phyloP scores from a whole-genome alignment of 2,113 vertebrate genomes.

The Tonatia bakeri region DNA sequence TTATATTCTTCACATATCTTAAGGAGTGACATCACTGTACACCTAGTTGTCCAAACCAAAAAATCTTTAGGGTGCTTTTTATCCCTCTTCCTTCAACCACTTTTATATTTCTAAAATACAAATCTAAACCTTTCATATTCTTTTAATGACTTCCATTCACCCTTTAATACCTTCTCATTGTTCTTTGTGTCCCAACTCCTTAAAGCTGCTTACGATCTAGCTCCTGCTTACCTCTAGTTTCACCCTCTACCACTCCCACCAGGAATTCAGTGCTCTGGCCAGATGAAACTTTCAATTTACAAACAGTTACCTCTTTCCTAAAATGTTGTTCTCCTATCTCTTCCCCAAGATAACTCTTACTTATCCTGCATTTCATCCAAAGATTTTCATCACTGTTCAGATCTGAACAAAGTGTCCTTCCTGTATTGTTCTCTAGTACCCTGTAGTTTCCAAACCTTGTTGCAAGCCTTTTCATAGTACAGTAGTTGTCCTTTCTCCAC shows the following conservation, averaged over 20 bases:
- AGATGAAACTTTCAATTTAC: neutral
- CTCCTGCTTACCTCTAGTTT: neutral
- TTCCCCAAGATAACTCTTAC: neutral
- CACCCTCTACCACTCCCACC: neutral
- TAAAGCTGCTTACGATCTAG: neutral
- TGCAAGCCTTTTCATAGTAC: neutral
- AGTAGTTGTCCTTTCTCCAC: neutral
- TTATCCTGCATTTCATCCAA: neutral
- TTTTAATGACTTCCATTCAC: neutral
- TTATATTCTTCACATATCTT: neutral
- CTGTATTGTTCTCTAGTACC: neutral
- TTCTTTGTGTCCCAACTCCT: neutral
- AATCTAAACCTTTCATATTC: neutral
- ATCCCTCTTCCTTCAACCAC: neutral
- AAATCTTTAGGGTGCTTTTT: neutral
- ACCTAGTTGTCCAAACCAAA: neutral
- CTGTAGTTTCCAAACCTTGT: neutral
- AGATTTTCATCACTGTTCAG: neutral
- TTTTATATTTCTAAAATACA: constrained; percentile 21
- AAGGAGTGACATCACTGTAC: neutral
- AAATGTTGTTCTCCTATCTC: neutral
- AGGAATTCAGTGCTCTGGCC: neutral
- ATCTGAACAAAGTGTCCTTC: neutral
- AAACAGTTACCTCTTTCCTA: neutral
- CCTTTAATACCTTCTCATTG: neutral